phyloP scores from a whole-genome alignment of 1,140 invertebrate genomes.

The Lerema accius region DNA sequence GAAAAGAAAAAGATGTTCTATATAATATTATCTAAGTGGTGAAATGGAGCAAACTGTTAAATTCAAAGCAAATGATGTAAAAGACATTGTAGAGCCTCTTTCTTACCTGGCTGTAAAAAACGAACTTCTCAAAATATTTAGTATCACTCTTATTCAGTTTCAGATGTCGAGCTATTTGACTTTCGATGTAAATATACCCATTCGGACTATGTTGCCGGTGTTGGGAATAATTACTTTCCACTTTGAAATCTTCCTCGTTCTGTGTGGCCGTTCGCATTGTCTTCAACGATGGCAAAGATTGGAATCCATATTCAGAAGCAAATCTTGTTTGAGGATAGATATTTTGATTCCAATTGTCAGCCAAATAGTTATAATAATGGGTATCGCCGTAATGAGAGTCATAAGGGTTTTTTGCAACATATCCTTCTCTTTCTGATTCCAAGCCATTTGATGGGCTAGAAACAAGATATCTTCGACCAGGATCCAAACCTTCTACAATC shows the following conservation, averaged over 20 bases:
- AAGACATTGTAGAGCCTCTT: too few relatives aligned
- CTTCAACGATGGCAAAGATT: conserved; percentile 90
- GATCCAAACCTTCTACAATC: conserved; percentile 86
- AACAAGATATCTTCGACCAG: conserved; percentile 87
- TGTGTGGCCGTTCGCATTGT: conserved; percentile 84
- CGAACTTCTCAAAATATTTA: conserved; percentile 83
- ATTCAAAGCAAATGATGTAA: too few relatives aligned
- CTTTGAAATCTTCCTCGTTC: conserved; percentile 83
- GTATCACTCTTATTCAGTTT: conserved; percentile 79
- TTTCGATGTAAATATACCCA: conserved; percentile 86
- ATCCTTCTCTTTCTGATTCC: conserved; percentile 89
- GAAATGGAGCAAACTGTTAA: too few relatives aligned
- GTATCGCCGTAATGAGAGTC: conserved; percentile 94
- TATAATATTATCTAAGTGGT: too few relatives aligned
- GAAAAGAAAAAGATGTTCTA: too few relatives aligned
- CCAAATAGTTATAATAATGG: conserved; percentile 95
- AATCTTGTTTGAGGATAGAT: conserved; percentile 93
- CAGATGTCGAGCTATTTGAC: conserved; percentile 85
- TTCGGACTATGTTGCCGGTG: conserved; percentile 92
- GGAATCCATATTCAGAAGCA: conserved; percentile 97
- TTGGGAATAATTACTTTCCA: conserved; percentile 81
- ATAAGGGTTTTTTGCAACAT: conserved; percentile 90
- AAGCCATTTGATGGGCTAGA: conserved; percentile 97
- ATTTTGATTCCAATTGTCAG: conserved; percentile 90
- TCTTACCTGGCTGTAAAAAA: conserved; percentile 89